These are phyloP conservation scores for Drosophila azteca DNA, from an alignment of 1,140 invertebrate species.

Conservation along the genomic window DNA sequence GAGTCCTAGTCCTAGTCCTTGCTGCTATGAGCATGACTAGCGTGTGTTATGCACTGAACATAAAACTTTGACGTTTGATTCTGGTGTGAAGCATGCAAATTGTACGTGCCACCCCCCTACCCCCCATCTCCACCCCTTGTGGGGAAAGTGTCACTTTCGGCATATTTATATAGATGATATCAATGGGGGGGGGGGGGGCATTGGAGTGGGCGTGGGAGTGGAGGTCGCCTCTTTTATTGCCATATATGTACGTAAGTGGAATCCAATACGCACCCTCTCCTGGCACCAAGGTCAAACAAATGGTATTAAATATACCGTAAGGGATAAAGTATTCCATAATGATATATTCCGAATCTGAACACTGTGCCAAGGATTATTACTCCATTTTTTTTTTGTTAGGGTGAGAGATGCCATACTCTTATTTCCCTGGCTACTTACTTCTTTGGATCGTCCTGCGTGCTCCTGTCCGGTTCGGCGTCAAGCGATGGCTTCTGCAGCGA, in stretches of 20 bases:
- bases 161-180: conserved; percentile 54
- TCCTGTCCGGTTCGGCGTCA: conserved; percentile 40
- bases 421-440: conserved; percentile 30
- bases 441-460: conserved; percentile 23
- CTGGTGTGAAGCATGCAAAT: conserved; percentile 77
- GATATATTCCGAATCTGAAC: too few relatives aligned
- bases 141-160: conserved; percentile 74
- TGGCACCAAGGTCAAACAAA: conserved; percentile 66
- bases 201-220: too few relatives aligned
- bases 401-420: too few relatives aligned
- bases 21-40: conserved; percentile 37
- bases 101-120: conserved; percentile 42
- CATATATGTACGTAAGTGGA: neutral
- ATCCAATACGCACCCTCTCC: conserved; percentile 19
- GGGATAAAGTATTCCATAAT: too few relatives aligned
- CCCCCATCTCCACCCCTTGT: conserved; percentile 13
- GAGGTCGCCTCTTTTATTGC: conserved; percentile 21
- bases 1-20: neutral
- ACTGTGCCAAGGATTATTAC: too few relatives aligned
- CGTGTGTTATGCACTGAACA: conserved; percentile 58
- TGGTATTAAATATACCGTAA: too few relatives aligned
- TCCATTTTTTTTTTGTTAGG: too few relatives aligned
- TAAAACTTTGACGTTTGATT: conserved; percentile 66
- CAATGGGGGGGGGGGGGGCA: neutral
- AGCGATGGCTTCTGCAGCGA: conserved; percentile 56